Evolutionary conservation across 1,140 invertebrate genomes (phyloP).

Genomic region (Wiebesia pumilae): DNA sequence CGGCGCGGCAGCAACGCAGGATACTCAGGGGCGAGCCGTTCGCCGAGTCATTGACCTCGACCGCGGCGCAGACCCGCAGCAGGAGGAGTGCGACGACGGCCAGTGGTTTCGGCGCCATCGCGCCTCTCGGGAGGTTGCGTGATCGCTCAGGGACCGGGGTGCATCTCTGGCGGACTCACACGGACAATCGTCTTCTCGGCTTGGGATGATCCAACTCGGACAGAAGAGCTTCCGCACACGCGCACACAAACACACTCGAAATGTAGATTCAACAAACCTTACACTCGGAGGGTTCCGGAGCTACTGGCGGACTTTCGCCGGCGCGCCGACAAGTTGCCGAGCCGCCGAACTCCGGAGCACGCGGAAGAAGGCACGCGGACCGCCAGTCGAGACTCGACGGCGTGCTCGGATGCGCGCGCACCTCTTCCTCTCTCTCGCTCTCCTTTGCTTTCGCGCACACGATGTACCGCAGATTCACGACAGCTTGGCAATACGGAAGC

Average conservation of each 20-base stretch:
- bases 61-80: constrained; percentile 58
- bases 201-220: not conserved
- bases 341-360: constrained; percentile 30
- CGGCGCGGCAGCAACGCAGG: constrained; percentile 75
- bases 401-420: constrained; percentile 50
- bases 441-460: not conserved
- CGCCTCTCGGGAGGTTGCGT: not conserved
- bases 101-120: not conserved
- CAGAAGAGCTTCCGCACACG: not conserved
- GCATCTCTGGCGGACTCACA: not conserved
- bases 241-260: not conserved
- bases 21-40: constrained; percentile 66
- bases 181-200: too few relatives aligned
- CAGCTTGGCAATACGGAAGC: too few relatives aligned
- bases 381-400: constrained; percentile 27
- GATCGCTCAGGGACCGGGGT: not conserved
- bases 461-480: not conserved
- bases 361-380: constrained; percentile 13
- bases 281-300: constrained; percentile 42
- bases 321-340: constrained; percentile 42
- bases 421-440: constrained; percentile 10
- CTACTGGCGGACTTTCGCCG: constrained; percentile 35
- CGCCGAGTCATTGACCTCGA: constrained; percentile 54
- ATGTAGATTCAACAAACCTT: constrained; percentile 12
- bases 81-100: constrained; percentile 38